A percentile compares a stretch with the other conserved stretches of the same genome.
Conservation (phyloP, 2,113 vertebrate genomes). For the Ciconia boyciana region DNA sequence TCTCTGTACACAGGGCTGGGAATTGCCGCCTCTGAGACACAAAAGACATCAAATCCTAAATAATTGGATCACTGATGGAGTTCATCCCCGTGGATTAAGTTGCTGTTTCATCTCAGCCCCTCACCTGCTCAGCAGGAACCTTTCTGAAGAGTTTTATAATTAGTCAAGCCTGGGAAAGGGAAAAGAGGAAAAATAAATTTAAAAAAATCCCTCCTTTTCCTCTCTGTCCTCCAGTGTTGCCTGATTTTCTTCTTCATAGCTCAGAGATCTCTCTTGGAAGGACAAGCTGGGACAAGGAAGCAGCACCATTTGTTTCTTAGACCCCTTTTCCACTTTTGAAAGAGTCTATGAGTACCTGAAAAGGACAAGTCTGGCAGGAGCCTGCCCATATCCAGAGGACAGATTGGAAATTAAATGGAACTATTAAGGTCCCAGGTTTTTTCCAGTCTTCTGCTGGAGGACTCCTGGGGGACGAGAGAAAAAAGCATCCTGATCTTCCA, state of each 20-base stretch:
- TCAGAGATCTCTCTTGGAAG: background rate
- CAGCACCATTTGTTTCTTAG: background rate
- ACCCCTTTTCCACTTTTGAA: background rate
- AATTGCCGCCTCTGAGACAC: background rate
- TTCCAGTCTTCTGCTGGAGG: background rate
- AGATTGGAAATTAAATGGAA: background rate
- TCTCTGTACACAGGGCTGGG: background rate
- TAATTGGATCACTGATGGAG: slow-evolving; percentile 56
- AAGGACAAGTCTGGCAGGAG: background rate
- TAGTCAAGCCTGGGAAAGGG: background rate
- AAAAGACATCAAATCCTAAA: slow-evolving; percentile 19
- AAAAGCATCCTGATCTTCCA: background rate
- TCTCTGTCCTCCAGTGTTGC: background rate
- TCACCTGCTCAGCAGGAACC: slow-evolving; percentile 17
- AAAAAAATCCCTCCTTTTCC: background rate
- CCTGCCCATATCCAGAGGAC: background rate
- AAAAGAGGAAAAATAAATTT: background rate
- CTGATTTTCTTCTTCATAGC: background rate
- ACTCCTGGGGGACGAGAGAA: background rate
- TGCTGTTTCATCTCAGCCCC: background rate
- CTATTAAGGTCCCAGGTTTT: background rate
- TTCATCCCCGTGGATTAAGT: slow-evolving; percentile 26
- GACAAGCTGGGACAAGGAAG: background rate
- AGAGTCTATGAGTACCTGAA: background rate
- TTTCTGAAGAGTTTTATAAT: background rate